Percentiles rank a stretch among this genome's conserved stretches.
phyloP scores from a whole-genome alignment of 2,113 vertebrate genomes.

The Parus major region DNA sequence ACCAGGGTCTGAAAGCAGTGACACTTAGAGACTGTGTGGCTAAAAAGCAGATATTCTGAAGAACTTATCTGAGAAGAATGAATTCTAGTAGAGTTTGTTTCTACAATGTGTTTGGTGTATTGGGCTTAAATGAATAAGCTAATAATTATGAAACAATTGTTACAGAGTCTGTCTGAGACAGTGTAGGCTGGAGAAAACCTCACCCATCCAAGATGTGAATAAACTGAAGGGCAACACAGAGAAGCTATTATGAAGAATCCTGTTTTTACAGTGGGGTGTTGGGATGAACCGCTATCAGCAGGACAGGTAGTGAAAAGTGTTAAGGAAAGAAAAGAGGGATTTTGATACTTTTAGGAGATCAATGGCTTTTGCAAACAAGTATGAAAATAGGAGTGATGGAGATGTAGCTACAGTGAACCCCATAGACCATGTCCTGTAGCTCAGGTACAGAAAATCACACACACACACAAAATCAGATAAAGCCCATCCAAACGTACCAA shows the following conservation, averaged over 20 bases:
- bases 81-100: neutral
- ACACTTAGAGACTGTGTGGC: neutral
- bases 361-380: neutral
- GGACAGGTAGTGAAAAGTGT: neutral
- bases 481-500: slow-evolving; percentile 5
- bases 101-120: neutral
- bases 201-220: neutral
- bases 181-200: neutral
- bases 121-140: neutral
- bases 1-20: neutral
- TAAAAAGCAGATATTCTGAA: neutral
- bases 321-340: neutral
- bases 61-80: neutral
- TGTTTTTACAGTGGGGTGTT: neutral
- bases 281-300: neutral
- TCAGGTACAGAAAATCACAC: neutral
- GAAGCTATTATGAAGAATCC: neutral
- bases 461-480: slow-evolving; percentile 7
- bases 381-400: neutral
- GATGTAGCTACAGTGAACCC: slow-evolving; percentile 11
- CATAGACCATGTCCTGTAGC: neutral
- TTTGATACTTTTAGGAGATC: neutral
- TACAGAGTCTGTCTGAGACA: neutral
- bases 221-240: neutral
- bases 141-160: neutral